These are phyloP conservation scores for Hirudo medicinalis DNA, from an alignment of 1,140 invertebrate genomes.

Conservation along the genomic window DNA sequence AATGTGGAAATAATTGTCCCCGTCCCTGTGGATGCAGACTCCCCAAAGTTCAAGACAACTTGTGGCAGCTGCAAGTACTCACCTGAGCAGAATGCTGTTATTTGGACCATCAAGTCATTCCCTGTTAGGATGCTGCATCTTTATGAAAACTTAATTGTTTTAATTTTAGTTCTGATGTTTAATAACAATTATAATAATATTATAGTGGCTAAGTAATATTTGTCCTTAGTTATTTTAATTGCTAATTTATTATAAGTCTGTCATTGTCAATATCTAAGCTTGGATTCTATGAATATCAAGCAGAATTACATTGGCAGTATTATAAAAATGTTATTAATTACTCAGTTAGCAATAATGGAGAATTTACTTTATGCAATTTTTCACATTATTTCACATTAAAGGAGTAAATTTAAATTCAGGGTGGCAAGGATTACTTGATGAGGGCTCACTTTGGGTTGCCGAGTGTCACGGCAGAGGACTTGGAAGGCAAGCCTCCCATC, in stretches of 20 bases:
- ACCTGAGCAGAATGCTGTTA: conserved; percentile 90
- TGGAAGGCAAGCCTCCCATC: conserved; percentile 90
- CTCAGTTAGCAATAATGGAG: too few relatives aligned
- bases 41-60: conserved; percentile 96
- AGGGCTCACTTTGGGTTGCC: conserved; percentile 96
- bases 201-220: background rate
- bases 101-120: conserved; percentile 99
- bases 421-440: conserved; percentile 98
- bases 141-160: too few relatives aligned
- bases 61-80: conserved; percentile 95
- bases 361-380: too few relatives aligned
- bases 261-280: too few relatives aligned
- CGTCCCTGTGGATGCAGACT: conserved; percentile 92
- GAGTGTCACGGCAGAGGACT: conserved; percentile 83
- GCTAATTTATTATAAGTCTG: too few relatives aligned
- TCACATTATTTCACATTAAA: too few relatives aligned
- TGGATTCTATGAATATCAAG: too few relatives aligned
- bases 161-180: background rate
- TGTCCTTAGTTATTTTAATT: too few relatives aligned
- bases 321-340: too few relatives aligned
- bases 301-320: too few relatives aligned
- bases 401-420: conserved; percentile 36
- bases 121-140: conserved; percentile 47
- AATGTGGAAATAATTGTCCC: conserved; percentile 99
- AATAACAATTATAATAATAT: background rate